phyloP scores from a whole-genome alignment of 2,113 vertebrate species.

The Anguilla japonica region DNA sequence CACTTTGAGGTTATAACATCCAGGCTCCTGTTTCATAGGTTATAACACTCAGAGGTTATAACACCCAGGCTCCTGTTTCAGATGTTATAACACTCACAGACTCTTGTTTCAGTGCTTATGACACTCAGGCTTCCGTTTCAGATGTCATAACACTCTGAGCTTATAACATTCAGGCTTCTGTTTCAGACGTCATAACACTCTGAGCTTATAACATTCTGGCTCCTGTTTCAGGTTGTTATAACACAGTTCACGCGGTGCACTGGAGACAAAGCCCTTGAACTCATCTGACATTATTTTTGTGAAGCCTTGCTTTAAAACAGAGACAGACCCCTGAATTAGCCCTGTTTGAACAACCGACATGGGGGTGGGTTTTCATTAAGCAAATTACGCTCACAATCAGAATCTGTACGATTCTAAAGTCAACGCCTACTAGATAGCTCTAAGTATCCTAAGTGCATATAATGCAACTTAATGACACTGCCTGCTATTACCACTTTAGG shows the following conservation, averaged over 20 bases:
- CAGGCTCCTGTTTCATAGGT: too few relatives aligned
- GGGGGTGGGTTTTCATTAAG: neutral
- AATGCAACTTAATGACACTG: conserved; percentile 10
- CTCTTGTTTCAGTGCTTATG: too few relatives aligned
- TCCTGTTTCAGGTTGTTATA: neutral
- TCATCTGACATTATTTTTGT: neutral
- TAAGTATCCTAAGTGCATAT: conserved; percentile 20
- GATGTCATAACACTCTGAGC: too few relatives aligned
- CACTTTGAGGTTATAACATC: too few relatives aligned
- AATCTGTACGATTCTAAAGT: neutral
- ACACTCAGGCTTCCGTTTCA: too few relatives aligned
- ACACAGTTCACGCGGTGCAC: neutral
- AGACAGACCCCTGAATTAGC: neutral
- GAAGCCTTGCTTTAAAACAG: neutral
- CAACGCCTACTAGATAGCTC: conserved; percentile 12
- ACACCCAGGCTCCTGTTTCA: too few relatives aligned
- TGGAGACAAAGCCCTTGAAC: neutral
- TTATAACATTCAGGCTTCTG: too few relatives aligned
- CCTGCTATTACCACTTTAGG: conserved; percentile 15
- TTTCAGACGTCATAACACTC: too few relatives aligned
- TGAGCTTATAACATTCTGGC: too few relatives aligned
- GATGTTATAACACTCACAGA: too few relatives aligned
- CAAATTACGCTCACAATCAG: neutral
- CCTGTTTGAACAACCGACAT: neutral
- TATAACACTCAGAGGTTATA: too few relatives aligned